Percentiles rank a stretch among this genome's conserved stretches.
phyloP scores from a whole-genome alignment of 2,113 vertebrate species.

The Lota lota region DNA sequence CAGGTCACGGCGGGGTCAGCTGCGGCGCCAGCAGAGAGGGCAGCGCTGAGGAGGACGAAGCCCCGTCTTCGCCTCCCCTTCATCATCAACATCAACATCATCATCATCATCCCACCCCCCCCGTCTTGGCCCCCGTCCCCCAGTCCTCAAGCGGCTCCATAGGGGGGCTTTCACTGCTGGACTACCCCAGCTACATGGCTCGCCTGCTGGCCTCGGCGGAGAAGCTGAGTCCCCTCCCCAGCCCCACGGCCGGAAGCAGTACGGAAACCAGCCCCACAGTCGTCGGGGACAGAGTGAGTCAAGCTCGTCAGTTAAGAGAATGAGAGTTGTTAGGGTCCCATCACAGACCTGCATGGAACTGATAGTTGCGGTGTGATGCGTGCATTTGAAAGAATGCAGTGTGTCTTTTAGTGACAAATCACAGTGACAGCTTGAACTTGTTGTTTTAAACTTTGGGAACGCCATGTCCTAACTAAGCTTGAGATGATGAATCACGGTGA shows the following conservation, averaged over 20 bases:
- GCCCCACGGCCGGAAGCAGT: slow-evolving; percentile 58
- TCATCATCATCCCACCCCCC: slow-evolving; percentile 17
- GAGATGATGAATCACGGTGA: too few species aligned
- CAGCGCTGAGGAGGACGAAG: slow-evolving; percentile 74
- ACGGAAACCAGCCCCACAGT: slow-evolving; percentile 61
- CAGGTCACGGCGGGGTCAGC: slow-evolving; percentile 26
- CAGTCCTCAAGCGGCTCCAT: slow-evolving; percentile 44
- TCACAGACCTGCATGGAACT: neutral
- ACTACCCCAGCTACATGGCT: slow-evolving; percentile 81
- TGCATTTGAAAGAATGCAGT: too few species aligned
- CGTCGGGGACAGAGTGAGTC: slow-evolving; percentile 54
- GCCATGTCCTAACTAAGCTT: too few species aligned
- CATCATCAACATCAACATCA: too few species aligned
- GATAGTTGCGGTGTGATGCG: too few species aligned
- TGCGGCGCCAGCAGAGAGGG: slow-evolving; percentile 59
- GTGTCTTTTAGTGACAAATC: too few species aligned
- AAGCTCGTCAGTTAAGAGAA: neutral
- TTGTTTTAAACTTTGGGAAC: too few species aligned
- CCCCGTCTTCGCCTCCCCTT: slow-evolving; percentile 29
- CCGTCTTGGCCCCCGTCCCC: slow-evolving; percentile 25
- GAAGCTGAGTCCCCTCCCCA: slow-evolving; percentile 48
- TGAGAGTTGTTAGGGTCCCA: too few species aligned
- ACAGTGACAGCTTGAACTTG: too few species aligned
- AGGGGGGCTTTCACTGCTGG: slow-evolving; percentile 67
- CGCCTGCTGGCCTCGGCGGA: slow-evolving; percentile 55